Evolutionary conservation across 1,140 invertebrate genomes (phyloP), one percentile per base, ranked within the genome.

Genomic region (Euschistus heros): DNA sequence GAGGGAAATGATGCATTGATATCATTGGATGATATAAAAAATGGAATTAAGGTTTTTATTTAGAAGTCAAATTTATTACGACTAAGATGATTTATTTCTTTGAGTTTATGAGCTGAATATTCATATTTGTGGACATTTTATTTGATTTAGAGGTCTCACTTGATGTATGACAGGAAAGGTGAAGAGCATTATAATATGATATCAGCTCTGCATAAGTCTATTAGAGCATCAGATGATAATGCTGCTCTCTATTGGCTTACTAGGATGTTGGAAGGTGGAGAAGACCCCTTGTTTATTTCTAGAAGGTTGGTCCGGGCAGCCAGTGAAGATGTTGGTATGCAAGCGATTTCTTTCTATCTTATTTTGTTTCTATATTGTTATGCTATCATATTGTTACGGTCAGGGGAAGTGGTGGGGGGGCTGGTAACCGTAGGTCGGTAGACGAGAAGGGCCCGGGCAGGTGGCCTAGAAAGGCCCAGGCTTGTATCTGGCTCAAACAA

Each of bases 181-280:
- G 89, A 92, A 66, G 86, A 91, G 72, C 89, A 92, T 75, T 93
- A 91, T 73, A 87, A 92, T 71, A 84, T 83, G 26, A 86, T 88
- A 69, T 92, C 89, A 13, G 89, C 89, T 0, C 76, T 92, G 42
- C 88, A 91, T 69, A 92, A 93, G 75, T 90, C 88, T 0, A 86
- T 93, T n/a, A 79, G 91, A 70, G 89, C 88, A 0, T 84, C 86
- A 17, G 86, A 91, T 73, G 84, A 84, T 52, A 89, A 89, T 76
- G 91, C 89, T 17, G 81, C 89, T 0, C 73, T 93, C 17, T 92
- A 93, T 74, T 93, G 89, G 89, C 77, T 89, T 4, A 83, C 86
- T 7, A 78, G 90, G 66, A 92, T 92, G 82, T 75, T 92, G 57
- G 78, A 84, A 66, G 86, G 86, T 4, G 91, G 90, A 17, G 90